Evolutionary conservation across 2,113 vertebrate species (phyloP).

Genomic region (Hippocampus zosterae): DNA sequence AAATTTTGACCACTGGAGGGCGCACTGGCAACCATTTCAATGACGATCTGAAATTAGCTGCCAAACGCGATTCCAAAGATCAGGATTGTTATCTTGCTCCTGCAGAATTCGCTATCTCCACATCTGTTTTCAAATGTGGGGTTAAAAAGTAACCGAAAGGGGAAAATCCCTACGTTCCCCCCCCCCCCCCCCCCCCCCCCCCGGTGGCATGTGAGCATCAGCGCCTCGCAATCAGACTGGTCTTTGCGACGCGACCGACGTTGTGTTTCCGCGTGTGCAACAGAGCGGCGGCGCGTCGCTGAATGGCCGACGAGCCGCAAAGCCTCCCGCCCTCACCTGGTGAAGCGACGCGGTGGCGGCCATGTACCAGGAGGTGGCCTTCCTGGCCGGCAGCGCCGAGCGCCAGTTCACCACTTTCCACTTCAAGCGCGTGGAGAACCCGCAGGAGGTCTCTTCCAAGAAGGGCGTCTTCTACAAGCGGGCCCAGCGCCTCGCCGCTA

Average conservation of each 20-base stretch:
- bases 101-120: no score
- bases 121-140: no score
- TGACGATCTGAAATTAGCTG: no score
- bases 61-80: no score
- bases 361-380: constrained; percentile 83
- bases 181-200: no score
- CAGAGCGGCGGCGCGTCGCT: constrained; percentile 49
- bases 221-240: no score
- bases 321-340: constrained; percentile 5
- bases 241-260: background rate
- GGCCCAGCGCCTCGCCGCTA: constrained; percentile 70
- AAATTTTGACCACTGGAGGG: no score
- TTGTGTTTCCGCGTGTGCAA: constrained; percentile 7
- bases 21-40: no score
- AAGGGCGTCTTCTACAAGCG: constrained; percentile 86
- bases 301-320: constrained; percentile 48
- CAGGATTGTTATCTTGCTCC: no score
- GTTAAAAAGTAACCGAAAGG: no score
- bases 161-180: no score
- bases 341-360: constrained; percentile 45
- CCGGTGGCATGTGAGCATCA: no score
- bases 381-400: constrained; percentile 78
- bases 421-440: constrained; percentile 76
- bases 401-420: constrained; percentile 77
- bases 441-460: constrained; percentile 75